A percentile compares a stretch with the other conserved stretches of the same genome.
Evolutionary conservation across 2,113 vertebrate genomes (phyloP).

Genomic region (Centropus bengalensis): DNA sequence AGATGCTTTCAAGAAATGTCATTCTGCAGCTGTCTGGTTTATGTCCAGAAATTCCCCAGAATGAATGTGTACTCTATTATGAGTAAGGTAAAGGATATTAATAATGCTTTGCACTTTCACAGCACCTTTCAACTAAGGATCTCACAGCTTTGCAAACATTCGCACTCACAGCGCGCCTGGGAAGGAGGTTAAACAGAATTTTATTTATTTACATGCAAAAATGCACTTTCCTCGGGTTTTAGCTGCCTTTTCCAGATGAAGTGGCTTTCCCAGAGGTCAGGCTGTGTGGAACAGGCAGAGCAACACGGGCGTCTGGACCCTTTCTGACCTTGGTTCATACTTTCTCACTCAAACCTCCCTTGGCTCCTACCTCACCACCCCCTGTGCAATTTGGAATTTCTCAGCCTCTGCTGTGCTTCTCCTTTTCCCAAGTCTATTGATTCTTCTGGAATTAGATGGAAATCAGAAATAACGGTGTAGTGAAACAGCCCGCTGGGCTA

Average conservation of each 20-base stretch:
- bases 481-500: neutral
- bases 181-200: constrained; percentile 14
- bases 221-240: neutral
- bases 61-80: constrained; percentile 33
- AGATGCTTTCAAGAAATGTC: constrained; percentile 70
- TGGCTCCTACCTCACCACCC: fast-evolving
- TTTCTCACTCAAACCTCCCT: neutral
- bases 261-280: neutral
- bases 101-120: constrained; percentile 64
- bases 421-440: neutral
- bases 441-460: neutral
- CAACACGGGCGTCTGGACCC: neutral
- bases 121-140: constrained; percentile 67
- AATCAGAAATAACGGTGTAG: neutral
- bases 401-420: neutral
- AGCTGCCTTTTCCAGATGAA: neutral
- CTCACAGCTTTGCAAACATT: constrained; percentile 66
- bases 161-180: neutral
- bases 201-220: constrained; percentile 29
- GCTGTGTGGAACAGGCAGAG: neutral
- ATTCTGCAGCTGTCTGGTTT: constrained; percentile 70
- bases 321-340: neutral
- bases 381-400: neutral
- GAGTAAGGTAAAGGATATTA: constrained; percentile 64
- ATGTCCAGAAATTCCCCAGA: constrained; percentile 59